phyloP scores from a whole-genome alignment of 2,113 vertebrate genomes.

The Ellobius talpinus region DNA sequence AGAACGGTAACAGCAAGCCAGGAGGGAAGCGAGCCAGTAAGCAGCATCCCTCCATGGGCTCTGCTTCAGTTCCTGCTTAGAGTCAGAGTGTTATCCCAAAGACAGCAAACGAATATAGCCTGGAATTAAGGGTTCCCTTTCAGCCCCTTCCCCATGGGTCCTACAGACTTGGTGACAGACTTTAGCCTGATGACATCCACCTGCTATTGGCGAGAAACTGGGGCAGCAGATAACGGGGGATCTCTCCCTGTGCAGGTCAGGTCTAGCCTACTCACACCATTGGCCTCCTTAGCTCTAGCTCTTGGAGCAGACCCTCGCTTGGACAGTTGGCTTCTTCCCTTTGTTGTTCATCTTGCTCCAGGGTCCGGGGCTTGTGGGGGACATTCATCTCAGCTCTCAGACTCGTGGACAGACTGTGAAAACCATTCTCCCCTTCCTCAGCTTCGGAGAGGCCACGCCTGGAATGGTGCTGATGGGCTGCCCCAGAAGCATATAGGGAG shows the following conservation, averaged over 20 bases:
- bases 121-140: neutral
- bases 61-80: neutral
- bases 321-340: too few relatives aligned
- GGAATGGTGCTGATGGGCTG: neutral
- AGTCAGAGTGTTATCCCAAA: neutral
- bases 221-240: neutral
- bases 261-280: neutral
- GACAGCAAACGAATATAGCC: neutral
- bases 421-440: neutral
- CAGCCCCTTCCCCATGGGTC: too few relatives aligned
- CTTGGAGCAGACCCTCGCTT: neutral
- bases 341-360: neutral
- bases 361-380: neutral
- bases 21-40: neutral
- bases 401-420: neutral
- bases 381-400: neutral
- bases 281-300: neutral
- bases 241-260: neutral
- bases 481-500: neutral
- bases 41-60: neutral
- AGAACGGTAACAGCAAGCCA: neutral
- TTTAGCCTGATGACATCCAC: neutral
- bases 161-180: neutral
- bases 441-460: neutral
- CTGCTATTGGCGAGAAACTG: neutral